Evolutionary conservation across 2,888 invertebrate species (phyloP), one percentile per base, ranked within the genome.

Genomic region (Agrotis clavis): DNA sequence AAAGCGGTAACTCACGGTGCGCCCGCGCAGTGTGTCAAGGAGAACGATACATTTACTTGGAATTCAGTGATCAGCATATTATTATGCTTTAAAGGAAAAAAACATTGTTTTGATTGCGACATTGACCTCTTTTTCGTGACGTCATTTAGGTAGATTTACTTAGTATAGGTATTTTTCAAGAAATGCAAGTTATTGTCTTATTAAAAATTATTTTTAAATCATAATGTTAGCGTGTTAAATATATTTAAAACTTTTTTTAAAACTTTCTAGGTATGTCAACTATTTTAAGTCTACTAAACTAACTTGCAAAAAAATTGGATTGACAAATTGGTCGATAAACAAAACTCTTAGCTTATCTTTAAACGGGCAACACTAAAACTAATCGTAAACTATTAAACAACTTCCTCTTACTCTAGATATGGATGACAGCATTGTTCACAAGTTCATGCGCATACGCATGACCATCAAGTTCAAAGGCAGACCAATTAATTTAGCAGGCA

Each of bases 11-110:
- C 57, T 41, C 59, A 71, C 75, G 64, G 74, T 79, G 77, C 78
- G 82, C 73, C 18, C 48, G 78, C 78, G 83, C 83, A 56, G 7
- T 82, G 83, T 86, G 87, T 87, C 87, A 87, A 87, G 87, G 87
- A 74, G 81, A 87, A 35, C 84, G 71, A 77, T 82, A 83, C 72
- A 79, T 79, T 86, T 86, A 86, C 84, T 71, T 73, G 70, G 84
- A 87, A 86, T 74, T 65, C 83, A 82, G 81, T 77, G 84, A 84
- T 83, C 84, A 83, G 61, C 76, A 65, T 65, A n/a, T n/a, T n/a
- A n/a, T n/a, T n/a, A 64, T 69, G 67, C 41, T 81, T 77, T 82
- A 76, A n/a, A 79, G 66, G 84, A 81, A 79, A 86, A 41, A 86
- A 84, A 78, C 81, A 83, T 79, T 81, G 79, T 83, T 79, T 79